Conservation (phyloP, 2,113 vertebrate species). For the Sorex fumeus region DNA sequence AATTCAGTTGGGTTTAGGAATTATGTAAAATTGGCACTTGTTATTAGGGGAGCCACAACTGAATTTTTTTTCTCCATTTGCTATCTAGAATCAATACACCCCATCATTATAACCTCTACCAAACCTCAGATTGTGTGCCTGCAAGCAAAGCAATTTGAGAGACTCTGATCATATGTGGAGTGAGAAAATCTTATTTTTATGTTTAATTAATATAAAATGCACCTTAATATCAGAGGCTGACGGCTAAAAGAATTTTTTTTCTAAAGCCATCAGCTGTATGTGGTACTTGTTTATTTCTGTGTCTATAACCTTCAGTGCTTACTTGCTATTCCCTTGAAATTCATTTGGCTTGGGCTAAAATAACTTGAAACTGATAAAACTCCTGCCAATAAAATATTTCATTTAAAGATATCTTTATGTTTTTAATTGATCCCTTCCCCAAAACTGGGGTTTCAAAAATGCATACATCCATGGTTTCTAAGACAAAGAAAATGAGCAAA, state of each 20-base stretch:
- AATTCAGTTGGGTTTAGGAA: slow-evolving; percentile 53
- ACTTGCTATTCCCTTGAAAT: slow-evolving; percentile 84
- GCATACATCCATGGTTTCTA: not conserved
- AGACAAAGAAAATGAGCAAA: slow-evolving; percentile 7
- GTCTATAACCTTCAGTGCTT: slow-evolving; percentile 69
- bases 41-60: slow-evolving; percentile 64
- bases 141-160: slow-evolving; percentile 75
- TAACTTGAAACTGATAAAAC: slow-evolving; percentile 67
- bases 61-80: slow-evolving; percentile 63
- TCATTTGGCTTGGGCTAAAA: slow-evolving; percentile 65
- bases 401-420: slow-evolving; percentile 62
- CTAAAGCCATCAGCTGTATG: slow-evolving; percentile 71
- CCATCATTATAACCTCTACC: slow-evolving; percentile 73
- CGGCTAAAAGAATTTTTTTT: slow-evolving; percentile 68
- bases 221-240: slow-evolving; percentile 73
- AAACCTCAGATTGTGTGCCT: slow-evolving; percentile 62
- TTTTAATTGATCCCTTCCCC: slow-evolving; percentile 9
- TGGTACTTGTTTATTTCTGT: slow-evolving; percentile 49
- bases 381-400: slow-evolving; percentile 74
- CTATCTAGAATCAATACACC: slow-evolving; percentile 79
- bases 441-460: slow-evolving; percentile 19
- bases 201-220: slow-evolving; percentile 82
- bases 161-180: slow-evolving; percentile 70
- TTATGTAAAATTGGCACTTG: slow-evolving; percentile 64
- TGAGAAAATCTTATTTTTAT: slow-evolving; percentile 78